Conservation (phyloP, 2,797 vertebrate species). For the Ciconia nigra region DNA sequence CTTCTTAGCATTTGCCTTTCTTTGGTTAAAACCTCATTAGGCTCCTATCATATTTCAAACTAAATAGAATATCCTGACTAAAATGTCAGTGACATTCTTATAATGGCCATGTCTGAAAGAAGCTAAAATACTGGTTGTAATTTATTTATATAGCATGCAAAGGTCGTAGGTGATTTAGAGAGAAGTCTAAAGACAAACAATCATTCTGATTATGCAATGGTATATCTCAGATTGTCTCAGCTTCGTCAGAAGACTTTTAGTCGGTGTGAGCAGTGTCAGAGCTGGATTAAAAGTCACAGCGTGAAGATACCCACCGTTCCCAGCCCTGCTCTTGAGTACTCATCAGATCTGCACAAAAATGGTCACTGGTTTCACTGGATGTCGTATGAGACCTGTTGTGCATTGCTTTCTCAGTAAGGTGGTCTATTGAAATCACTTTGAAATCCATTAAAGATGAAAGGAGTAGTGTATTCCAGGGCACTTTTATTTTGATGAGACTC, state of each 20-base stretch:
- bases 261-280: not conserved
- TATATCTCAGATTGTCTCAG: not conserved
- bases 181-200: slow-evolving; percentile 6
- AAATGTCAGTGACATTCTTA: slow-evolving; percentile 58
- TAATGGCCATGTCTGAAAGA: slow-evolving; percentile 28
- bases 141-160: slow-evolving; percentile 54
- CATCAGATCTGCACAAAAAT: not conserved
- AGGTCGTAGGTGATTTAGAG: slow-evolving; percentile 45
- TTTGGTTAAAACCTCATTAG: slow-evolving; percentile 39
- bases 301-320: not conserved
- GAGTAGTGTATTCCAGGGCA: not conserved
- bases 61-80: slow-evolving; percentile 45
- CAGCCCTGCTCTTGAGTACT: not conserved
- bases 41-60: slow-evolving; percentile 37
- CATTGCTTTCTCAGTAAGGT: not conserved
- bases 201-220: not conserved
- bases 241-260: not conserved
- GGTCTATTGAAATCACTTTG: not conserved
- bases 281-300: not conserved
- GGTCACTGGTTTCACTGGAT: not conserved
- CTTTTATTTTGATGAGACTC: not conserved
- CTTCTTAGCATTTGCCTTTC: slow-evolving; percentile 6
- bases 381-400: not conserved
- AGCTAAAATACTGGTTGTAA: slow-evolving; percentile 16
- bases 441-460: not conserved